Conservation (phyloP, 2,888 invertebrate species). For the Coleophora deauratella region DNA sequence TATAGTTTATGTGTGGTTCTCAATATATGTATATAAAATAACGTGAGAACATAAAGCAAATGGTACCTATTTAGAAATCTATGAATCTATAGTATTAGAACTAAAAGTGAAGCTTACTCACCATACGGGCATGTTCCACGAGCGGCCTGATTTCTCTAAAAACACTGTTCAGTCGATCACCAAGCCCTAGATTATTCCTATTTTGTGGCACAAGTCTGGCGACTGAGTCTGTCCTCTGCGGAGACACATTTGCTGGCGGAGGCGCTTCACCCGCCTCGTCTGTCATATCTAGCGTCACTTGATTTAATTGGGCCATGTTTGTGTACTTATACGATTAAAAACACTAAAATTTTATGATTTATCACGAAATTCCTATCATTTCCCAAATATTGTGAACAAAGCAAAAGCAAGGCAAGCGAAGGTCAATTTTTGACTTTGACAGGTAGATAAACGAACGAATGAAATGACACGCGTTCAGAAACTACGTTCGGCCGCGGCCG, state of each 20-base stretch:
- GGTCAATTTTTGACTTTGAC: no score
- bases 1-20: no score
- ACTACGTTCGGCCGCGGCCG: no score
- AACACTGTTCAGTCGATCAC: constrained; percentile 59
- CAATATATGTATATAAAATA: no score
- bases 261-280: constrained; percentile 44
- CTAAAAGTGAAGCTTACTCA: constrained; percentile 21
- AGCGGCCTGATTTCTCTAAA: constrained; percentile 79
- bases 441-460: no score
- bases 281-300: constrained; percentile 59
- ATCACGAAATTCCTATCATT: constrained; percentile 21
- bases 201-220: constrained; percentile 38
- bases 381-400: constrained; percentile 29
- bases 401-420: constrained; percentile 14
- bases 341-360: constrained; percentile 13
- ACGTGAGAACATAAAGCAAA: no score
- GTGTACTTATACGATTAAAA: constrained; percentile 13
- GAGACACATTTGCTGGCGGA: constrained; percentile 37
- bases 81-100: no score
- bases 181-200: constrained; percentile 53
- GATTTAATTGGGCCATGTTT: constrained; percentile 55
- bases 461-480: no score
- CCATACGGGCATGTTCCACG: constrained; percentile 76
- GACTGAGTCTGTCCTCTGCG: constrained; percentile 49
- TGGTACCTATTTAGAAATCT: no score